phyloP scores from a whole-genome alignment of 2,113 vertebrate genomes.

The Lasiurus borealis region DNA sequence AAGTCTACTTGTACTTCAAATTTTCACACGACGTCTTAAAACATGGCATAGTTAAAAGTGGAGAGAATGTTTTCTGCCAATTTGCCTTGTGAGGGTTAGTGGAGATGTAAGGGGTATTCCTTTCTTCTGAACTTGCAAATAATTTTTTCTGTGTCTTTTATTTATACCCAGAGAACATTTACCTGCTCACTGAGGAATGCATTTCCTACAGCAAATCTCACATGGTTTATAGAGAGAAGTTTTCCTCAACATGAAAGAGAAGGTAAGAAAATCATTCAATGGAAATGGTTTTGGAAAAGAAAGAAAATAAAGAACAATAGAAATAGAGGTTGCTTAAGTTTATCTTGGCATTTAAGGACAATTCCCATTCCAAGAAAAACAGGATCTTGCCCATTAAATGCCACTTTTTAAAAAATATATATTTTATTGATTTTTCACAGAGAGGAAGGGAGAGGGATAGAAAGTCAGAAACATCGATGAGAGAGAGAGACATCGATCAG shows the following conservation, averaged over 20 bases:
- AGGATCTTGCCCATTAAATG: not conserved
- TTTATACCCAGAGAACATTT: conserved; percentile 65
- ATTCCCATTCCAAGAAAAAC: conserved; percentile 30
- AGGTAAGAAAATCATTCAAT: conserved; percentile 65
- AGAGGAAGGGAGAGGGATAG: no score
- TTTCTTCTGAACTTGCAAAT: conserved; percentile 35
- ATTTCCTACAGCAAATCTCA: conserved; percentile 76
- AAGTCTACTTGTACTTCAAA: not conserved
- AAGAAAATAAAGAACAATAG: conserved; percentile 16
- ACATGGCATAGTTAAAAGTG: not conserved
- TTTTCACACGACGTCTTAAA: not conserved
- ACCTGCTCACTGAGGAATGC: conserved; percentile 72
- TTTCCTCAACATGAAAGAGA: conserved; percentile 58
- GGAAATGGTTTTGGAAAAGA: conserved; percentile 12
- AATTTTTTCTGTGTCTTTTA: not conserved
- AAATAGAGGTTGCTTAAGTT: not conserved
- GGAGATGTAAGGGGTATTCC: not conserved
- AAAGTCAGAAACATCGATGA: no score
- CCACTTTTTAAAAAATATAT: no score
- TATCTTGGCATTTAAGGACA: conserved; percentile 34
- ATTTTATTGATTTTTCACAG: no score
- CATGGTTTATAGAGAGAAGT: conserved; percentile 62
- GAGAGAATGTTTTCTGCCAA: not conserved
- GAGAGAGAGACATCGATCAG: no score
- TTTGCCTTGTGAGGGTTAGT: not conserved